A percentile compares a stretch with the other conserved stretches of the same genome.
phyloP scores from a whole-genome alignment of 2,797 vertebrate genomes.

The Cyprinodon diabolis region DNA sequence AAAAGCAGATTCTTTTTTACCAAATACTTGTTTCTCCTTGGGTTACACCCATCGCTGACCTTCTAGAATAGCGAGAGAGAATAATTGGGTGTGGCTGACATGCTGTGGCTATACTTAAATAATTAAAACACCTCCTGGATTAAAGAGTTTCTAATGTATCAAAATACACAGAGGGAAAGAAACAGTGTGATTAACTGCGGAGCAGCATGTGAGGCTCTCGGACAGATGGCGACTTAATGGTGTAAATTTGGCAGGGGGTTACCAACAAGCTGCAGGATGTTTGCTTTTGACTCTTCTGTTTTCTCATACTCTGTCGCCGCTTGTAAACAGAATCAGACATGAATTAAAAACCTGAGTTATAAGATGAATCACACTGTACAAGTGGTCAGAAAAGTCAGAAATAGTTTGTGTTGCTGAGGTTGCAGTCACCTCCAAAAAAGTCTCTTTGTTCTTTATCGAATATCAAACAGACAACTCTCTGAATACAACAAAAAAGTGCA shows the following conservation, averaged over 20 bases:
- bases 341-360: neutral
- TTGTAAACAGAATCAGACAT: neutral
- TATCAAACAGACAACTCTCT: neutral
- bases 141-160: neutral
- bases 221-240: slow-evolving; percentile 65
- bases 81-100: neutral
- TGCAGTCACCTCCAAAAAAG: neutral
- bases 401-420: too few relatives aligned
- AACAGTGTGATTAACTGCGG: slow-evolving; percentile 16
- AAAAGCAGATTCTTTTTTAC: neutral
- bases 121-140: slow-evolving; percentile 5
- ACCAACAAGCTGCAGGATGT: slow-evolving; percentile 52
- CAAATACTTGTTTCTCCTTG: neutral
- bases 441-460: neutral
- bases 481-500: neutral
- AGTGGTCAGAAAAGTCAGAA: too few relatives aligned
- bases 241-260: slow-evolving; percentile 56
- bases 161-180: slow-evolving; percentile 4
- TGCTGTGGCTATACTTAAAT: neutral
- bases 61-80: neutral
- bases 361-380: neutral
- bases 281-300: slow-evolving; percentile 19
- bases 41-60: neutral
- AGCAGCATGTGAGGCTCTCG: slow-evolving; percentile 43
- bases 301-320: neutral